Evolutionary conservation across 2,888 invertebrate genomes (phyloP).

Genomic region (Amphipoea lucens): DNA sequence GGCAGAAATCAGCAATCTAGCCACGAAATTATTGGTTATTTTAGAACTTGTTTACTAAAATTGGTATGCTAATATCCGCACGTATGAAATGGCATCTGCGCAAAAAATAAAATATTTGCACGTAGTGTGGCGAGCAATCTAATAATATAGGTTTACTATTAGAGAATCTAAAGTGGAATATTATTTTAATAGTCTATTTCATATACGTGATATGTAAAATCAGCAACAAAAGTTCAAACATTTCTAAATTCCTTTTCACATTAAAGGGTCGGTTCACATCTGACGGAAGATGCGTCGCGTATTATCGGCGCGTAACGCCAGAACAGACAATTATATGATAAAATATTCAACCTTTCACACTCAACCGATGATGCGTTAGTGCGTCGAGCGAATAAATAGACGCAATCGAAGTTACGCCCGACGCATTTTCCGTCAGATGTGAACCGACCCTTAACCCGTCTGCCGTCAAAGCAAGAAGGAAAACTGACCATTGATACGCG

Average conservation of each 20-base stretch:
- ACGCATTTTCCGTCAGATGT: no score
- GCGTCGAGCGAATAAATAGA: no score
- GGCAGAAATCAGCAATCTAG: conserved; percentile 7
- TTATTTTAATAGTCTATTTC: conserved; percentile 35
- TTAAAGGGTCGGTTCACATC: no score
- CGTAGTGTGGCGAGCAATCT: conserved; percentile 1
- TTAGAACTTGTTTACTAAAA: conserved; percentile 46
- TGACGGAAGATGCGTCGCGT: no score
- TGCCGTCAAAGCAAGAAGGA: no score
- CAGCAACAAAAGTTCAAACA: neutral
- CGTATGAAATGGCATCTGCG: conserved; percentile 33
- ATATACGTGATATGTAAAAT: neutral
- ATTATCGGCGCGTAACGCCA: no score
- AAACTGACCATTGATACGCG: no score
- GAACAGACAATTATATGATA: no score
- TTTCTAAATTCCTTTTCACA: neutral
- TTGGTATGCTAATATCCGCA: conserved; percentile 45
- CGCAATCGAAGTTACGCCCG: no score
- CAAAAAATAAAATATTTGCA: conserved; percentile 25
- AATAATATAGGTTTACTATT: neutral
- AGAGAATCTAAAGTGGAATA: conserved; percentile 26
- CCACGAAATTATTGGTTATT: conserved; percentile 36
- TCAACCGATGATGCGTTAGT: no score
- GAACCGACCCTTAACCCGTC: no score
- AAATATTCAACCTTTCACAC: no score